Conservation (phyloP, 2,113 vertebrate species). For the Phoxinus phoxinus region DNA sequence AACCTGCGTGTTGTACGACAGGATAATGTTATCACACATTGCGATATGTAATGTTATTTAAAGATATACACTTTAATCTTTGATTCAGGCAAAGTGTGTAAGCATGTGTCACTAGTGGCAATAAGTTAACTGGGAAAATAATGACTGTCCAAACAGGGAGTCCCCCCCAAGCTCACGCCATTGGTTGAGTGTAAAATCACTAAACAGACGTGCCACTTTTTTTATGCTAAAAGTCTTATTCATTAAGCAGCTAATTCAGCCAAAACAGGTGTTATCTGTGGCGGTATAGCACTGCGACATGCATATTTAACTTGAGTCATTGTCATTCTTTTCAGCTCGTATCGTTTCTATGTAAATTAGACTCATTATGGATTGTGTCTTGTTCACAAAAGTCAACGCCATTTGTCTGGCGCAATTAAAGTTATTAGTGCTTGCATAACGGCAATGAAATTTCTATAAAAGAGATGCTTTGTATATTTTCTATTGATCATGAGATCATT, state of each 20-base stretch:
- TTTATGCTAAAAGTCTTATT: background rate
- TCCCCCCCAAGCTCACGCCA: background rate
- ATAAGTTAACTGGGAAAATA: background rate
- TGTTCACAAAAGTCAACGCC: background rate
- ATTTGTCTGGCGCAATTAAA: background rate
- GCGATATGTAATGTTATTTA: conserved; percentile 5
- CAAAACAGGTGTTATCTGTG: conserved; percentile 6
- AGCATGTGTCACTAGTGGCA: background rate
- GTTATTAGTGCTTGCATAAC: background rate
- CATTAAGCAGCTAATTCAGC: background rate
- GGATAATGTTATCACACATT: conserved; percentile 11
- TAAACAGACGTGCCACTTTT: background rate
- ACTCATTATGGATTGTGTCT: background rate
- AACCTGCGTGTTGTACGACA: background rate
- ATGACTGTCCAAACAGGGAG: background rate
- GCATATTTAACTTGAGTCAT: background rate
- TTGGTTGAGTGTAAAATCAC: background rate
- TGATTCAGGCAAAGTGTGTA: background rate
- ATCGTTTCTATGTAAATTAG: background rate
- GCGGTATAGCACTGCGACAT: background rate
- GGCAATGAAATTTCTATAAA: background rate
- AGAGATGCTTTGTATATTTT: background rate
- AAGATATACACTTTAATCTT: background rate
- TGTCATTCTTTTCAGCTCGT: background rate
- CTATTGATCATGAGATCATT: background rate